These are phyloP conservation scores for Bergia sp. DNA, from an alignment of 92 coral and sea anemone genomes.

Conservation along the genomic window DNA sequence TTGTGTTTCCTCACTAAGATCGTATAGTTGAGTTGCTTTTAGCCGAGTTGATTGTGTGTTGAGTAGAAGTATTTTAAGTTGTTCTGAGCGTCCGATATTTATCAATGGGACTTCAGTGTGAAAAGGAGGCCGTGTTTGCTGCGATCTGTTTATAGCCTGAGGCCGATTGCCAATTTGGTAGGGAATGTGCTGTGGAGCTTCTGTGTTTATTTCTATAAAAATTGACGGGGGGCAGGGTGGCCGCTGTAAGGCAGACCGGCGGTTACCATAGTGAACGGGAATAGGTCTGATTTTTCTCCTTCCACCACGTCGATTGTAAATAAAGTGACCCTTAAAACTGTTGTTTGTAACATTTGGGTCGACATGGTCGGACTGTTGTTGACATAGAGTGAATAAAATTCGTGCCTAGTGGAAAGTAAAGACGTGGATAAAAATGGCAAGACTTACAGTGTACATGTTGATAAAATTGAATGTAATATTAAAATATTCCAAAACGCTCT, in stretches of 20 bases:
- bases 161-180: not conserved
- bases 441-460: conserved; percentile 20
- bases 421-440: conserved; percentile 17
- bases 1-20: not conserved
- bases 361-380: conserved; percentile 17
- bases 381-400: conserved; percentile 18
- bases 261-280: conserved; percentile 12
- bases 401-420: conserved; percentile 17
- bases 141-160: not conserved
- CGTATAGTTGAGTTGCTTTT: not conserved
- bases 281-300: conserved; percentile 16
- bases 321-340: conserved; percentile 16
- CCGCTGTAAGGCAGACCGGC: conserved; percentile 12
- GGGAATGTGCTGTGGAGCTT: not conserved
- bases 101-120: not conserved
- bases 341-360: conserved; percentile 13
- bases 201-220: not conserved
- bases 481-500: conserved; percentile 19
- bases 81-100: not conserved
- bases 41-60: not conserved
- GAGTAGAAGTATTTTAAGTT: not conserved
- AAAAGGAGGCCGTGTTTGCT: not conserved
- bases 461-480: conserved; percentile 4
- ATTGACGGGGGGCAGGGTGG: conserved; percentile 9
- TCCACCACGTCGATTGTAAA: conserved; percentile 16